Evolutionary conservation across 2,113 vertebrate species (phyloP).

Genomic region (Leptosomus discolor): DNA sequence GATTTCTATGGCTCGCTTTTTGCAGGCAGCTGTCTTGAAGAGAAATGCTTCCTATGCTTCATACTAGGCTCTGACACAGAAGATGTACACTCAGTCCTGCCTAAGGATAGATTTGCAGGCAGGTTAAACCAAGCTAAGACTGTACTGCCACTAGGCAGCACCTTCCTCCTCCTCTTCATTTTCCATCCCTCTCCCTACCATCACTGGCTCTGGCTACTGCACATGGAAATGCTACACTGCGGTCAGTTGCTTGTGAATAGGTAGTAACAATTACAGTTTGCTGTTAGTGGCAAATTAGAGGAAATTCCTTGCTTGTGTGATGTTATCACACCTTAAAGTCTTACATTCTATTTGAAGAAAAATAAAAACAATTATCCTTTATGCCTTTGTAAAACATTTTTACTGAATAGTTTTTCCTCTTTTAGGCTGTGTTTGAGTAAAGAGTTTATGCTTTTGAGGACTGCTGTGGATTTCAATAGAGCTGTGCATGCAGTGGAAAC

Average conservation of each 20-base stretch:
- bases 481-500: neutral
- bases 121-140: neutral
- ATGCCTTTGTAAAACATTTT: neutral
- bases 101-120: neutral
- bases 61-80: neutral
- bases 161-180: neutral
- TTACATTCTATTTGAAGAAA: neutral
- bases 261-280: accelerated
- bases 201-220: neutral
- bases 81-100: neutral
- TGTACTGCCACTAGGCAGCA: neutral
- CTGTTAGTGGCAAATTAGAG: neutral
- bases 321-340: neutral
- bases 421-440: neutral
- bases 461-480: neutral
- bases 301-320: neutral
- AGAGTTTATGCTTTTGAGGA: neutral
- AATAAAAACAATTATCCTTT: neutral
- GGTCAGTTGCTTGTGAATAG: neutral
- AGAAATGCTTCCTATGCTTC: neutral
- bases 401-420: neutral
- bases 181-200: neutral
- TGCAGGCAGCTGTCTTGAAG: neutral
- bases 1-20: neutral
- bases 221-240: accelerated